A percentile compares a stretch with the other conserved stretches of the same genome.
phyloP scores from a whole-genome alignment of 2,888 invertebrate species.

The Osmoderma eremita region DNA sequence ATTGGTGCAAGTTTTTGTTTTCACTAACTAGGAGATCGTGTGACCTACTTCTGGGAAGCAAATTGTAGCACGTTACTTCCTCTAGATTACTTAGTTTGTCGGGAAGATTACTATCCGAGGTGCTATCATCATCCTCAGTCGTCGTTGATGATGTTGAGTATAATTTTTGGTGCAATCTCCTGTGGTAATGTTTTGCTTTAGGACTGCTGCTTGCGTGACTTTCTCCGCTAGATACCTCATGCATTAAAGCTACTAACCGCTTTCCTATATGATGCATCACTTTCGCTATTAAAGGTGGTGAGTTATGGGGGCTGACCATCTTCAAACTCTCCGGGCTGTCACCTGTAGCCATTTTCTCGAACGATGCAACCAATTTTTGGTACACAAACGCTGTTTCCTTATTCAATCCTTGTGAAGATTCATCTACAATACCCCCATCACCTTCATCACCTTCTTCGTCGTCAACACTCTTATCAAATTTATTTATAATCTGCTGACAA shows the following conservation, averaged over 20 bases:
- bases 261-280: slow-evolving; percentile 94
- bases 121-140: slow-evolving; percentile 79
- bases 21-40: slow-evolving; percentile 81
- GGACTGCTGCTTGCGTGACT: slow-evolving; percentile 71
- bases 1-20: slow-evolving; percentile 64
- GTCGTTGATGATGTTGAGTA: slow-evolving; percentile 71
- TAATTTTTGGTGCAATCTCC: slow-evolving; percentile 68
- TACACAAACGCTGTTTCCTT: slow-evolving; percentile 89
- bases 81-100: slow-evolving; percentile 62
- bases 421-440: slow-evolving; percentile 65
- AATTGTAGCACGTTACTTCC: slow-evolving; percentile 65
- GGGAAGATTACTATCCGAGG: slow-evolving; percentile 69
- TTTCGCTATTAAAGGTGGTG: slow-evolving; percentile 87
- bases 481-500: slow-evolving; percentile 87
- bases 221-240: slow-evolving; percentile 86
- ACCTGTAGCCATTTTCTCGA: slow-evolving; percentile 78
- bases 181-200: slow-evolving; percentile 69
- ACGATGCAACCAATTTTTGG: slow-evolving; percentile 84
- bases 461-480: slow-evolving; percentile 75
- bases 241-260: slow-evolving; percentile 87
- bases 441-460: slow-evolving; percentile 69
- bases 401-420: slow-evolving; percentile 59
- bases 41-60: slow-evolving; percentile 81
- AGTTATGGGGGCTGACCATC: slow-evolving; percentile 69
- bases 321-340: slow-evolving; percentile 59